Evolutionary conservation across 2,888 invertebrate genomes (phyloP).

Genomic region (Amphimallon solstitiale): DNA sequence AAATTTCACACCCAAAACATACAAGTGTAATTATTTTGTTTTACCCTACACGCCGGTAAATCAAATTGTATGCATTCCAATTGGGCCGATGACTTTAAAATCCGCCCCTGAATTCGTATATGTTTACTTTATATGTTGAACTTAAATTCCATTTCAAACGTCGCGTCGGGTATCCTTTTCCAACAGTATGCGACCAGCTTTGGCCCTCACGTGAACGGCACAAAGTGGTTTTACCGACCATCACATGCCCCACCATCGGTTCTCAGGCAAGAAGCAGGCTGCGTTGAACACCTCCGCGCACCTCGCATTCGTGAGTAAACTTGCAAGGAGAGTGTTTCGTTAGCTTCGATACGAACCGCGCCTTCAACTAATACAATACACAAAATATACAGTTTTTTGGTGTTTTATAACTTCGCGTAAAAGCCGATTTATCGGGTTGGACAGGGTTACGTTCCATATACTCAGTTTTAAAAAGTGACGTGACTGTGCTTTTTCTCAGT

Average conservation of each 20-base stretch:
- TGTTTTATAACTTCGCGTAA: too few relatives aligned
- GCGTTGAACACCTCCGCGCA: constrained; percentile 53
- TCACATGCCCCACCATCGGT: constrained; percentile 48
- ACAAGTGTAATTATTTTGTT: too few relatives aligned
- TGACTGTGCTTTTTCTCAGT: too few relatives aligned
- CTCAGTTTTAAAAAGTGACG: too few relatives aligned
- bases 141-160: too few relatives aligned
- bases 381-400: too few relatives aligned
- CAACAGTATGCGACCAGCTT: constrained; percentile 28
- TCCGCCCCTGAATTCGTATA: constrained; percentile 6
- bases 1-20: too few relatives aligned
- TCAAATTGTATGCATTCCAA: too few relatives aligned
- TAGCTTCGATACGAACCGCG: constrained; percentile 43
- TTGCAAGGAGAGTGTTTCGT: constrained; percentile 37
- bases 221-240: constrained; percentile 47
- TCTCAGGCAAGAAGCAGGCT: constrained; percentile 39
- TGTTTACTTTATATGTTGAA: constrained; percentile 12
- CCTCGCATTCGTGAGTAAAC: constrained; percentile 54
- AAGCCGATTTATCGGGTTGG: too few relatives aligned
- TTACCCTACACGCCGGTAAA: too few relatives aligned
- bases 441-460: too few relatives aligned
- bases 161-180: constrained; percentile 26
- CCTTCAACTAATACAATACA: constrained; percentile 33
- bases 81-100: too few relatives aligned
- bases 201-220: constrained; percentile 38